Evolutionary conservation across 2,888 invertebrate species (phyloP), one percentile per base, ranked within the genome.

Genomic region (Scrobipalpa costella): DNA sequence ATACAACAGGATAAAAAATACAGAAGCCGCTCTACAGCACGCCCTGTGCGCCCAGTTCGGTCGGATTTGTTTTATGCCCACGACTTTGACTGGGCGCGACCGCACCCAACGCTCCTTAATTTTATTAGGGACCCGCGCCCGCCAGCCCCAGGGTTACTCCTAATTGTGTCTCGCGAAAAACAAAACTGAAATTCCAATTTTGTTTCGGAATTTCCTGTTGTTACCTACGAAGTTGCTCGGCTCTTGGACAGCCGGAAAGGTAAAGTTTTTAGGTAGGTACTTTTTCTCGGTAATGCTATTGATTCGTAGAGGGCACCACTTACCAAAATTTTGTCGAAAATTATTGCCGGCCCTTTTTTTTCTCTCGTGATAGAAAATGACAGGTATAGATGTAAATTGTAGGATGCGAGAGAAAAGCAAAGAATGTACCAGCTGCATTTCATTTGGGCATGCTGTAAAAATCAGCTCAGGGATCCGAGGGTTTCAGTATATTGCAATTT

Each of bases 21-120:
- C 3, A 3, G 15, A n/a, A 52, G 61, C 70, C 73, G 69, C 82
- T 87, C 86, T 69, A 85, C 66, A 33, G 68, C 21, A 47, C 66
- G 58, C 65, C 17, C 62, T 65, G 68, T 72, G 66, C 75, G 67
- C 76, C 74, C 76, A 79, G 80, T 73, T 77, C 77, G 80, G 80
- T 77, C 80, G 90, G 90, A 90, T 90, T 90, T 90, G 88, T 90
- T 90, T 90, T 90, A 90, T 85, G 86, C 84, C 81, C 83, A 76
- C 79, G 81, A 85, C 86, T 81, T 80, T 85, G 88, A 85, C 88
- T 87, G 84, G 86, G 86, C 80, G 82, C 81, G 82, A 80, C 84
- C 82, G 82, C 72, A 80, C 78, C 79, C 84, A 81, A 76, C 77
- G 83, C 85, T 88, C 84, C 90, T 90, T 91, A 91, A 91, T 91